Base-by-base conservation (phyloP, 1,140 invertebrate species). In the Aphelenchoides besseyi region DNA sequence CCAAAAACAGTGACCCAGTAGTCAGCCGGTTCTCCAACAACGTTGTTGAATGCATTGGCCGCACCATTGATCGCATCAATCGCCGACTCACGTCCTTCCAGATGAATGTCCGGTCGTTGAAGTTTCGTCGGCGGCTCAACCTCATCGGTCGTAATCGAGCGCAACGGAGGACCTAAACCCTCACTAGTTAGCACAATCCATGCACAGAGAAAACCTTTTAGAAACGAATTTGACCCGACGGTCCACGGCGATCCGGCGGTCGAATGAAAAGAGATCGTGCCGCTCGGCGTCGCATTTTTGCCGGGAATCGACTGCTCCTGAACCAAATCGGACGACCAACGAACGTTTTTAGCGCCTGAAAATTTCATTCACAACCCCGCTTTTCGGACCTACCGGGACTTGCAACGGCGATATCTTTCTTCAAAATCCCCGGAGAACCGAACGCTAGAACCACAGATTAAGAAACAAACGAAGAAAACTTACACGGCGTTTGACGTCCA, bases 1-100 rank as follows among this genome's bases (percentile, higher is more conserved):
- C 75, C 75, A 61, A 80, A 76, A n/a, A 76, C 75, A 5, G 75
- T 76, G 12, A 76, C 75, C 75, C 74, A 76, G 59, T 57, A 75
- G 26, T 79, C 71, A 12, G 9, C 35, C 57, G 59, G 2, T 32
- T 2, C 36, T 8, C 9, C 30, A 5, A n/a, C 16, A n/a, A 29
- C 16, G 5, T 18, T 57, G 32, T 18, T 72, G 16, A 48, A 48
- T 9, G 35, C 1, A n/a, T 26, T 26, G 55, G 32, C 75, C 3
- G 2, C 28, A 30, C 18, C 59, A 32, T 52, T 23, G 35, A 55
- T 18, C 5, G 67, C 71, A 36, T 70, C 28, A 23, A 16, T 12
- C 8, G 28, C 2, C 23, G 12, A 12, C 68, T 37, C 28, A 30
- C 41, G 18, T 52, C 29, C 0, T 28, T 23, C 52, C 12, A 33